Evolutionary conservation across 2,113 vertebrate species (phyloP), one percentile per base, ranked within the genome.

Genomic region (Oplegnathus fasciatus): DNA sequence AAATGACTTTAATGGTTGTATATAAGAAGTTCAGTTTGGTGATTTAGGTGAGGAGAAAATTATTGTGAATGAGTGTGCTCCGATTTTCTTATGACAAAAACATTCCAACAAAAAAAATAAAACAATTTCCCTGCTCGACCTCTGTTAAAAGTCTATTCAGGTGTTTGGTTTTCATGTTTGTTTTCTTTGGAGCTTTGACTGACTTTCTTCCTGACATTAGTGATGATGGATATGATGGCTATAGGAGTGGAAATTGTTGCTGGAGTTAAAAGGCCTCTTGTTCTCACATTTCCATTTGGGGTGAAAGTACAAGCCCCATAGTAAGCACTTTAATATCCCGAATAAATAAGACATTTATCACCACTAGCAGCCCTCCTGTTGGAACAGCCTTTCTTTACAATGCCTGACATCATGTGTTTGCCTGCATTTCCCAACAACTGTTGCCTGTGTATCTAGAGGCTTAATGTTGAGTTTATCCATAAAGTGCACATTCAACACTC

Each of bases 331-430:
- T 86, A 87, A 91, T 83, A 90, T 91, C 80, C 78, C 40, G 65
- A 78, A 93, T 85, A 92, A 92, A 92, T 82, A 89, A 78, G 60
- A 88, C 85, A 92, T 88, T 85, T 90, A 94, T 96, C 93, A 17
- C 69, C 89, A 89, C 86, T 84, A 90, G 88, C 93, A 90, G 89
- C 91, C 88, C 91, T 94, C 88, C 89, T 94, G 83, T 92, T 93
- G 62, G 91, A 95, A 91, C 90, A 93, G 83, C 83, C 87, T 92
- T 86, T 84, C 81, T 94, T 89, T 94, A 78, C 88, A 92, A 82
- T 89, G 72, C 61, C 91, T 94, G 94, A 95, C 92, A 94, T 95
- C 78, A 94, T 93, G 90, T 95, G 24, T 95, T 96, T 95, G 86
- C 87, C 82, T 74, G 84, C 81, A 85, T 91, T 92, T 79, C 86